phyloP scores from a whole-genome alignment of 2,113 vertebrate species.

The Pollimyrus isidori region DNA sequence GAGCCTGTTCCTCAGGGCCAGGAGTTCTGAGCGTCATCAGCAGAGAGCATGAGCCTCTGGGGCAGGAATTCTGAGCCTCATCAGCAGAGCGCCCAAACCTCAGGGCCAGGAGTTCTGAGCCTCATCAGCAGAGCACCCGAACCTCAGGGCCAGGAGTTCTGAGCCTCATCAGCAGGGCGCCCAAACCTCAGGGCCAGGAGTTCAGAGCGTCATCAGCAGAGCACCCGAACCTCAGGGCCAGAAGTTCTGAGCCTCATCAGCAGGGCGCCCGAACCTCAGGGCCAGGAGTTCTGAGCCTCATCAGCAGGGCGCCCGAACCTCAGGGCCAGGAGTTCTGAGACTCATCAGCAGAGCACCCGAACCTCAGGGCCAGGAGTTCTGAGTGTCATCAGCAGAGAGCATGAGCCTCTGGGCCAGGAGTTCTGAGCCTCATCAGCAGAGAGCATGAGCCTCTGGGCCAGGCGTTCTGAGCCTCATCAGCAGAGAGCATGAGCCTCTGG shows the following conservation, averaged over 20 bases:
- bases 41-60: no score
- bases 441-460: no score
- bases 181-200: not conserved
- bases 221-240: not conserved
- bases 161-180: not conserved
- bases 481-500: no score
- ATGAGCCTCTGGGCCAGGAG: not conserved
- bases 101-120: not conserved
- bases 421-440: not conserved
- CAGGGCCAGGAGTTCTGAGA: not conserved
- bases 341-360: not conserved
- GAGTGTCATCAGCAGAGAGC: not conserved
- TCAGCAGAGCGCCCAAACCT: not conserved
- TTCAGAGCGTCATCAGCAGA: not conserved
- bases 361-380: not conserved
- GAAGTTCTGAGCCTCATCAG: not conserved
- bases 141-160: not conserved
- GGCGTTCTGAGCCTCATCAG: not conserved
- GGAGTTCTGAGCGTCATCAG: no score
- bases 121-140: not conserved
- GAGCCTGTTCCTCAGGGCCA: no score
- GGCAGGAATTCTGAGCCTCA: not conserved
- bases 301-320: not conserved
- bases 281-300: not conserved
- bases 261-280: not conserved